Percentiles rank a stretch among this genome's conserved stretches.
These are phyloP conservation scores for Trichonephila clavata DNA, from an alignment of 1,140 invertebrate genomes.

Conservation along the genomic window DNA sequence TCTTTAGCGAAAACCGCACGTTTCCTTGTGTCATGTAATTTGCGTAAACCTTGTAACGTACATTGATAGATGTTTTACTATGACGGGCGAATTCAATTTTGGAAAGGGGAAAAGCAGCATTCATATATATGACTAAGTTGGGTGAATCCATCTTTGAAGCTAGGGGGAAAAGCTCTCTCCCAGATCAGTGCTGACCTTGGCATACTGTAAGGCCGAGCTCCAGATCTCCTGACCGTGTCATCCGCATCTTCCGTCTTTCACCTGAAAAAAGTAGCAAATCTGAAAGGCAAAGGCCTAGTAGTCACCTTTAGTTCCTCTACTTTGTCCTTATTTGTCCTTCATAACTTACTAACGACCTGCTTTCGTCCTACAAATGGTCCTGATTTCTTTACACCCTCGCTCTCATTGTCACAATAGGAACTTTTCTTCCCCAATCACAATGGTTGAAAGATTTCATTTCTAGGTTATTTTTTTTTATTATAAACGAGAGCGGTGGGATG, in stretches of 20 bases:
- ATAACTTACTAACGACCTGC: not conserved
- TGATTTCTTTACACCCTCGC: conserved; percentile 21
- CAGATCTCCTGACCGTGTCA: conserved; percentile 43
- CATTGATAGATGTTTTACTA: too few species aligned
- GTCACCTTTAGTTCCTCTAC: not conserved
- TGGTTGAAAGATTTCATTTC: not conserved
- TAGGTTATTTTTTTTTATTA: not conserved
- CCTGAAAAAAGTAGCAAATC: conserved; percentile 13
- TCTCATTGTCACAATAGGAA: conserved; percentile 12
- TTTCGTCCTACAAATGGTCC: not conserved
- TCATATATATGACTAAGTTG: not conserved
- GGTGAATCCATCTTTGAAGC: not conserved
- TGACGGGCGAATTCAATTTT: too few species aligned
- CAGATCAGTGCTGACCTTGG: not conserved
- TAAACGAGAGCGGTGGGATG: not conserved
- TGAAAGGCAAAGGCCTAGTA: not conserved
- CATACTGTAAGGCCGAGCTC: conserved; percentile 17
- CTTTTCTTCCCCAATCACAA: not conserved
- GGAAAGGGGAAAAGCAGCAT: too few species aligned
- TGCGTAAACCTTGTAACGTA: too few species aligned
- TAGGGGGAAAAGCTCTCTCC: not conserved
- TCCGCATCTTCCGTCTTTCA: conserved; percentile 44
- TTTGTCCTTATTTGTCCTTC: conserved; percentile 43
- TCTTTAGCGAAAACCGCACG: too few species aligned
- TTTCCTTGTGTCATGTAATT: too few species aligned